These are phyloP conservation scores for Limnephilus rhombicus DNA, from an alignment of 2,888 invertebrate species.

Conservation along the genomic window DNA sequence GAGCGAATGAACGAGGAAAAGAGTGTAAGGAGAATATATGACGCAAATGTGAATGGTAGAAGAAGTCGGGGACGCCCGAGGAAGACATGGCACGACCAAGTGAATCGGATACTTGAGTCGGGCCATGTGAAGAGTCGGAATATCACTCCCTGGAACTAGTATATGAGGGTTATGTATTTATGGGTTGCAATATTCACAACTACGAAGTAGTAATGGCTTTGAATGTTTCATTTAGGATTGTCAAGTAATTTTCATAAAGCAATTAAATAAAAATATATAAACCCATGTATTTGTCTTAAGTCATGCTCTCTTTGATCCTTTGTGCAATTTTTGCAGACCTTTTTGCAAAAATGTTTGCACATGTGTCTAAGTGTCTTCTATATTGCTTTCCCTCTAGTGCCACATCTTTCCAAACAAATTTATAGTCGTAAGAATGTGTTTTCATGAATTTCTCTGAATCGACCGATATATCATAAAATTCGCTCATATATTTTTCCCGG, in stretches of 20 bases:
- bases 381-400: constrained; percentile 76
- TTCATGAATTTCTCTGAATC: constrained; percentile 72
- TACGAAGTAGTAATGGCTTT: too few species aligned
- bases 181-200: too few species aligned
- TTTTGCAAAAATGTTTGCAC: constrained; percentile 71
- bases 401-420: constrained; percentile 79
- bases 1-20: too few species aligned
- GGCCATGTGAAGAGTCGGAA: too few species aligned
- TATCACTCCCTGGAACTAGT: too few species aligned
- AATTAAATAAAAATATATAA: background rate
- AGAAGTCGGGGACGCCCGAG: too few species aligned
- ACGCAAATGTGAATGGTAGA: too few species aligned
- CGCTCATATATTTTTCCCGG: constrained; percentile 72
- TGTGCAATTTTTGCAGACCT: constrained; percentile 71
- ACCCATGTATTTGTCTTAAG: background rate
- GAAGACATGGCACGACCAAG: too few species aligned
- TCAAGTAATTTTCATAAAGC: background rate
- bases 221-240: too few species aligned
- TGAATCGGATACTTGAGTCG: too few species aligned
- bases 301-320: constrained; percentile 67
- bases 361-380: constrained; percentile 74
- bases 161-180: too few species aligned
- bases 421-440: constrained; percentile 74
- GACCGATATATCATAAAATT: constrained; percentile 71
- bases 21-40: too few species aligned